Evolutionary conservation across 2,113 vertebrate species (phyloP).

Genomic region (Leucopternis melanops): DNA sequence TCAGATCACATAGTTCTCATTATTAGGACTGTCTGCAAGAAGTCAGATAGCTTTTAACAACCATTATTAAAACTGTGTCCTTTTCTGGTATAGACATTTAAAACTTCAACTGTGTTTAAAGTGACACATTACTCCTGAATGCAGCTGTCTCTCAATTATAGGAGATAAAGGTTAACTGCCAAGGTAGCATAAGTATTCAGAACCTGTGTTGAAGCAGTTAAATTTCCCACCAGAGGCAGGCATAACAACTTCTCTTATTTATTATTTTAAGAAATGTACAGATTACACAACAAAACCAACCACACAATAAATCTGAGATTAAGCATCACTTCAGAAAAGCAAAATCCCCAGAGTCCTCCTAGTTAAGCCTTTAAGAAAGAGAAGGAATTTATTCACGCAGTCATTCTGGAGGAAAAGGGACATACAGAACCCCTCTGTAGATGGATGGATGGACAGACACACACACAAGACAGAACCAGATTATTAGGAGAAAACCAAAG

Average conservation of each 20-base stretch:
- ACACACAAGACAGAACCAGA: neutral
- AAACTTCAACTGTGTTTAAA: neutral
- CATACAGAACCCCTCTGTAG: neutral
- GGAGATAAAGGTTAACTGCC: neutral
- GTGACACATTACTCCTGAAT: neutral
- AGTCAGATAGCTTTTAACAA: neutral
- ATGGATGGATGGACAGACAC: neutral
- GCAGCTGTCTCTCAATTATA: neutral
- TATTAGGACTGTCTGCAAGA: neutral
- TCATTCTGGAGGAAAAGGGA: neutral
- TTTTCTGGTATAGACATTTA: neutral
- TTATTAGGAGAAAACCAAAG: neutral
- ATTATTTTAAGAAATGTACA: neutral
- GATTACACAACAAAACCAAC: neutral
- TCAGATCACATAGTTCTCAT: neutral
- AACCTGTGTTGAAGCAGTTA: neutral
- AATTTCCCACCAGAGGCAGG: neutral
- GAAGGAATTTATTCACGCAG: neutral
- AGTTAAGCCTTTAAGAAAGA: neutral
- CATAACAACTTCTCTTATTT: neutral
- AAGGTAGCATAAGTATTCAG: neutral
- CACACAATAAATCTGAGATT: neutral
- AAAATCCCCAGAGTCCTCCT: neutral
- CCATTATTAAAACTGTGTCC: neutral
- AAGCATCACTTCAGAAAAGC: neutral